phyloP scores from a whole-genome alignment of 1,140 invertebrate species.

The Hypothenemus hampei region DNA sequence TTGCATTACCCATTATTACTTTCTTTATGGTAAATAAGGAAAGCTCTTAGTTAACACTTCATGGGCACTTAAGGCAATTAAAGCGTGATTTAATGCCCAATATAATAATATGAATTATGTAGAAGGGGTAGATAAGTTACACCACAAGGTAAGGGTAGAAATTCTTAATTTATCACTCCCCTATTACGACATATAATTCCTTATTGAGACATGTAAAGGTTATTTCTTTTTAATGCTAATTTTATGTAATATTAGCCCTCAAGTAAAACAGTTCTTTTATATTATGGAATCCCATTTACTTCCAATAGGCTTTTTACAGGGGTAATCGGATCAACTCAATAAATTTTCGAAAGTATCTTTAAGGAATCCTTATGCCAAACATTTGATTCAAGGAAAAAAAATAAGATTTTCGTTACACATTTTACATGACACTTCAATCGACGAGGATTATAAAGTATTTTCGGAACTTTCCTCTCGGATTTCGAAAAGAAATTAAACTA shows the following conservation, averaged over 20 bases:
- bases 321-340: conserved; percentile 11
- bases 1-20: conserved; percentile 12
- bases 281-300: conserved; percentile 10
- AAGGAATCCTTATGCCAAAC: conserved; percentile 5
- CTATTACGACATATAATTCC: too few relatives aligned
- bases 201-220: neutral
- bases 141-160: conserved; percentile 12
- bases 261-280: neutral
- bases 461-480: neutral
- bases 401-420: too few relatives aligned
- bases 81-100: conserved; percentile 21
- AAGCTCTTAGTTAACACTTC: conserved; percentile 25
- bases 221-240: neutral
- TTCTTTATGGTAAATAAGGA: conserved; percentile 24
- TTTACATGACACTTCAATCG: too few relatives aligned
- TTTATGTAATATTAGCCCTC: neutral
- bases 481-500: neutral
- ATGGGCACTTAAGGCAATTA: conserved; percentile 26
- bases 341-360: conserved; percentile 18
- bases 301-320: conserved; percentile 15
- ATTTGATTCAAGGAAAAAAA: conserved; percentile 13
- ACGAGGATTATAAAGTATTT: conserved; percentile 4
- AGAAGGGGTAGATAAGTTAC: conserved; percentile 22
- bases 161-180: conserved; percentile 18
- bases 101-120: conserved; percentile 25